These are phyloP conservation scores for Scrobipalpa atriplicella DNA, from an alignment of 2,888 invertebrate genomes.

Conservation along the genomic window DNA sequence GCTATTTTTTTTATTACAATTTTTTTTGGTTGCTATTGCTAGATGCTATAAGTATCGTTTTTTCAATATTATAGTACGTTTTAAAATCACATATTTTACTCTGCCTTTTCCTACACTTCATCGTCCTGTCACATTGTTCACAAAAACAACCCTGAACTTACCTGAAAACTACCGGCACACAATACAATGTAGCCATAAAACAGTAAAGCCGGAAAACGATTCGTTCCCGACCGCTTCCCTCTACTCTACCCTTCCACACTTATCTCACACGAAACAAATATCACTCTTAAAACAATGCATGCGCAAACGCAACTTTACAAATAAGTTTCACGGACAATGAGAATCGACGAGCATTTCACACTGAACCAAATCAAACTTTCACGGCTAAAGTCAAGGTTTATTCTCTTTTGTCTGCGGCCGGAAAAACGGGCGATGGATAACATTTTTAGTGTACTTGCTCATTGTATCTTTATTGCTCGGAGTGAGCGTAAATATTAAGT, in stretches of 20 bases:
- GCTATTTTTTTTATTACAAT: no score
- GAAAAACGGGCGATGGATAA: constrained; percentile 52
- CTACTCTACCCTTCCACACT: constrained; percentile 64
- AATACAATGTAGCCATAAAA: constrained; percentile 59
- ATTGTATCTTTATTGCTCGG: constrained; percentile 75
- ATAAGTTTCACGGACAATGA: constrained; percentile 61
- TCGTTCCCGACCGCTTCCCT: constrained; percentile 38
- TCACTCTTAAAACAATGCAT: constrained; percentile 65
- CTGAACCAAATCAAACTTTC: constrained; percentile 4
- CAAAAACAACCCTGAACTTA: constrained; percentile 30
- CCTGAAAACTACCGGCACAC: constrained; percentile 32
- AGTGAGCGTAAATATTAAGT: constrained; percentile 76
- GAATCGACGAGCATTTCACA: constrained; percentile 40
- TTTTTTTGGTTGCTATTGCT: no score
- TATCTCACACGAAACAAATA: constrained; percentile 72
- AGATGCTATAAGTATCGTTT: no score
- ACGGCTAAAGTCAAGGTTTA: constrained; percentile 35
- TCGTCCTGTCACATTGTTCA: background rate
- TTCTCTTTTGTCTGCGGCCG: constrained; percentile 30
- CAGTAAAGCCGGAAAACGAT: constrained; percentile 47
- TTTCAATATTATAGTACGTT: no score
- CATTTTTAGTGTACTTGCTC: constrained; percentile 63
- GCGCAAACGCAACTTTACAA: constrained; percentile 60
- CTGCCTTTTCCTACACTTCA: background rate
- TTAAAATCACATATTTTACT: no score